A percentile compares a stretch with the other conserved stretches of the same genome.
phyloP scores from a whole-genome alignment of 2,888 invertebrate species.

The Iphiclides podalirius region DNA sequence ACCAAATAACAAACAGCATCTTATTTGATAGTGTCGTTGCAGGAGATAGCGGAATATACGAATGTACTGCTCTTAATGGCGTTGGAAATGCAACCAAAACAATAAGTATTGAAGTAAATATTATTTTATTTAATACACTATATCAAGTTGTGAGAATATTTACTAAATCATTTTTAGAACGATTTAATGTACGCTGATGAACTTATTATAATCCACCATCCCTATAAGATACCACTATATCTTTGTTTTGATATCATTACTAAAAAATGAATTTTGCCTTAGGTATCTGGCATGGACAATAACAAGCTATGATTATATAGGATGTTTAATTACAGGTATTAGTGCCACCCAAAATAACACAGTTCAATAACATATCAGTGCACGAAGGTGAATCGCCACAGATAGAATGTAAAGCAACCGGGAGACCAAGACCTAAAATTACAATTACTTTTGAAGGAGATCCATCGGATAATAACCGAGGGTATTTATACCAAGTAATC shows the following conservation, averaged over 20 bases:
- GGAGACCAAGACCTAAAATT: slow-evolving; percentile 51
- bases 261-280: too few species aligned
- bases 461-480: slow-evolving; percentile 34
- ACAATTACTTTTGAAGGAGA: slow-evolving; percentile 44
- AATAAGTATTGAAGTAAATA: slow-evolving; percentile 49
- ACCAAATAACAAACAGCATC: slow-evolving; percentile 43
- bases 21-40: slow-evolving; percentile 41
- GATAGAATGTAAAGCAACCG: slow-evolving; percentile 52
- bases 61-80: slow-evolving; percentile 51
- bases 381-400: slow-evolving; percentile 45
- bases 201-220: too few species aligned
- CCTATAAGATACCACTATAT: too few species aligned
- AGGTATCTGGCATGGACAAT: too few species aligned
- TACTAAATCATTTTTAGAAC: too few species aligned
- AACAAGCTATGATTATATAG: too few species aligned
- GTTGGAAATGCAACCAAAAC: slow-evolving; percentile 43
- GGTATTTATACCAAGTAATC: slow-evolving; percentile 36
- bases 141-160: too few species aligned
- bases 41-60: slow-evolving; percentile 55
- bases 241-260: too few species aligned
- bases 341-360: slow-evolving; percentile 46
- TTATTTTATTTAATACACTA: not conserved
- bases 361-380: slow-evolving; percentile 46
- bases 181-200: too few species aligned
- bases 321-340: slow-evolving; percentile 50